These are phyloP conservation scores for Nannospalax galili DNA, from an alignment of 2,113 vertebrate species.

Conservation along the genomic window DNA sequence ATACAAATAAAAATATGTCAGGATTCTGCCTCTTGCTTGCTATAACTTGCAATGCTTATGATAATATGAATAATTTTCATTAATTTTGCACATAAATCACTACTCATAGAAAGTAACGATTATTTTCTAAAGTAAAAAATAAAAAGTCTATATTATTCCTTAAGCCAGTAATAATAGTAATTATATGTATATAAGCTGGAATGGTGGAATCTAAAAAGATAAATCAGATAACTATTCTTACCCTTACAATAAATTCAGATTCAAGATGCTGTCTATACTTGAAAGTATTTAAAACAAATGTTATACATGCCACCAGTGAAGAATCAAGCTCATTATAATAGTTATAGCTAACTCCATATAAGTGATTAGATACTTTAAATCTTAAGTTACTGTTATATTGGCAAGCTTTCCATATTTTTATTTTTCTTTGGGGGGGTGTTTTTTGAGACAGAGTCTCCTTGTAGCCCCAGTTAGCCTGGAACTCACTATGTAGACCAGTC, in stretches of 20 bases:
- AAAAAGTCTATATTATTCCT: neutral
- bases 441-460: too few species aligned
- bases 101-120: neutral
- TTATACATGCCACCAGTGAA: neutral
- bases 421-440: neutral
- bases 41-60: neutral
- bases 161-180: neutral
- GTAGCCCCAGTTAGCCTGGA: too few species aligned
- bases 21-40: neutral
- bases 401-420: neutral
- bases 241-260: neutral
- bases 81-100: neutral
- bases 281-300: neutral
- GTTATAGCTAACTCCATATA: neutral
- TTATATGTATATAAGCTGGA: neutral
- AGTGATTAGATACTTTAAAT: neutral
- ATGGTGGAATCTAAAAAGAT: neutral
- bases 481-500: too few species aligned
- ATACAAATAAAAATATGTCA: neutral
- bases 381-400: neutral
- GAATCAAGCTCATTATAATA: neutral
- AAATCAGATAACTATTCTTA: neutral
- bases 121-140: constrained; percentile 21
- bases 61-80: neutral
- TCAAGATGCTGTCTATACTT: neutral